These are phyloP conservation scores for Anabacerthia variegaticeps DNA, from an alignment of 2,797 vertebrate genomes.

Conservation along the genomic window DNA sequence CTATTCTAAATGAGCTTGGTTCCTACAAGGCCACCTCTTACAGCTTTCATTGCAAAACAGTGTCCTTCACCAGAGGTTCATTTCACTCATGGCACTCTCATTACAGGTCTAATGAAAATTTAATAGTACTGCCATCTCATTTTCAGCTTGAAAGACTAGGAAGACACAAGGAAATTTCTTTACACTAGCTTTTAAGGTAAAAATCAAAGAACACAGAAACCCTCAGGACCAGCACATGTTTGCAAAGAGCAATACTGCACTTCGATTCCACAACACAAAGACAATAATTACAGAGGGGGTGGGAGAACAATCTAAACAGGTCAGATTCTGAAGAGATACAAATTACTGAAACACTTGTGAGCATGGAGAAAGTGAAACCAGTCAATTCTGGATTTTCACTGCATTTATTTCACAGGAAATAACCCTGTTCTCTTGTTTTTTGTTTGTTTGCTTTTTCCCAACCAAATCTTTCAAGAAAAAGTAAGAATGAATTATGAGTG, in stretches of 20 bases:
- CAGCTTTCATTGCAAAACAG: constrained; percentile 3
- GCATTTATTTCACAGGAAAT: background rate
- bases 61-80: background rate
- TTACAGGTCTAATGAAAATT: constrained; percentile 17
- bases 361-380: background rate
- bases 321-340: background rate
- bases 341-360: background rate
- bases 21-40: background rate
- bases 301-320: background rate
- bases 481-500: background rate
- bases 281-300: background rate
- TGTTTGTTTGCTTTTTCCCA: background rate
- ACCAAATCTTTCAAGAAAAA: background rate
- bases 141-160: background rate
- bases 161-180: background rate
- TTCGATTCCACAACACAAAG: background rate
- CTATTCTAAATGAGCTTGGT: background rate
- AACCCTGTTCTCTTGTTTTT: background rate
- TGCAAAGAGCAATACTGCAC: background rate
- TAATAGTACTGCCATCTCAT: constrained; percentile 2
- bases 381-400: background rate
- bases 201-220: background rate
- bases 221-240: background rate
- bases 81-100: background rate
- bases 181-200: background rate